phyloP scores from a whole-genome alignment of 2,113 vertebrate genomes.

The Cairina moschata region DNA sequence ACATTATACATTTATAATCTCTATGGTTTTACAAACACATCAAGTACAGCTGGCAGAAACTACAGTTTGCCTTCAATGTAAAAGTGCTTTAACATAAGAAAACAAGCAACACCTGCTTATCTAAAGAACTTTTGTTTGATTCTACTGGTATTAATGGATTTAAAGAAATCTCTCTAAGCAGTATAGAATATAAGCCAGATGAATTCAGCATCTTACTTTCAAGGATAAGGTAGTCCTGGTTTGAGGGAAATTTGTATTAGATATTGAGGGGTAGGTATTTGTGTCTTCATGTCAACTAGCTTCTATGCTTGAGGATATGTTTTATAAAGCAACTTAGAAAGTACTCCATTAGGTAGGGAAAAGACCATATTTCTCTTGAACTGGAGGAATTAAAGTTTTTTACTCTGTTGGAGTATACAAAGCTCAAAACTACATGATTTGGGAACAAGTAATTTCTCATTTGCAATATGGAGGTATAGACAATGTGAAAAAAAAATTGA shows the following conservation, averaged over 20 bases:
- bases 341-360: background rate
- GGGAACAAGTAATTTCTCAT: background rate
- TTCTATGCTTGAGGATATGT: background rate
- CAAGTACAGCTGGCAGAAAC: slow-evolving; percentile 56
- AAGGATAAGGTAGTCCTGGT: background rate
- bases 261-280: background rate
- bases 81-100: slow-evolving; percentile 10
- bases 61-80: background rate
- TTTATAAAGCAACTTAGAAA: background rate
- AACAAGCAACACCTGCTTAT: background rate
- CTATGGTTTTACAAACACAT: slow-evolving; percentile 65
- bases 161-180: background rate
- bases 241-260: background rate
- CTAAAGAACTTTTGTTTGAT: slow-evolving; percentile 10
- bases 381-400: background rate
- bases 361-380: background rate
- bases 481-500: background rate
- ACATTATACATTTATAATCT: slow-evolving; percentile 78
- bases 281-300: background rate
- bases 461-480: background rate
- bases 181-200: background rate
- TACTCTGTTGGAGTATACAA: accelerated
- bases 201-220: background rate
- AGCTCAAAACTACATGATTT: background rate
- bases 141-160: background rate